These are phyloP conservation scores for Neoniphon sammara DNA, from an alignment of 2,797 vertebrate species.

Conservation along the genomic window DNA sequence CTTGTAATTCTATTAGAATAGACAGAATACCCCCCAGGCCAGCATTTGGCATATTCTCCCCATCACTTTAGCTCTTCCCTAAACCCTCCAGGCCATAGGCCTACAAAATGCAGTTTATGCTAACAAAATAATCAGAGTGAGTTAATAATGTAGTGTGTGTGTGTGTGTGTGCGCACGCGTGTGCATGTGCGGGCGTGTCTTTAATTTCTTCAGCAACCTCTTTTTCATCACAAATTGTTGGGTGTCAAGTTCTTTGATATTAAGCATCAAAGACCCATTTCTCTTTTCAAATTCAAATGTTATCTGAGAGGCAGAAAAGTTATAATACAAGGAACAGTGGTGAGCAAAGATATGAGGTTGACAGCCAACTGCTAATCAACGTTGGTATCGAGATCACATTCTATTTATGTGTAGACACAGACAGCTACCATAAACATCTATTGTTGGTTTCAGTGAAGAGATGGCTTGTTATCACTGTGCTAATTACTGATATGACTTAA, in stretches of 20 bases:
- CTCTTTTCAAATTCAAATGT: slow-evolving; percentile 72
- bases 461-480: slow-evolving; percentile 56
- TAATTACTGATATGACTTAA: slow-evolving; percentile 70
- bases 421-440: slow-evolving; percentile 60
- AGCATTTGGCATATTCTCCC: slow-evolving; percentile 74
- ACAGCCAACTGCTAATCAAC: slow-evolving; percentile 65
- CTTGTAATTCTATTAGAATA: slow-evolving; percentile 84
- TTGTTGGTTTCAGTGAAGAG: slow-evolving; percentile 41
- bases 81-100: slow-evolving; percentile 63
- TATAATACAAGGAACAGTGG: slow-evolving; percentile 47
- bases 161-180: slow-evolving; percentile 15
- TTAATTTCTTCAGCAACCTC: slow-evolving; percentile 32
- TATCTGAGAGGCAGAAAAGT: slow-evolving; percentile 55
- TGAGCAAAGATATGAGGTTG: slow-evolving; percentile 63
- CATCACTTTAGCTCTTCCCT: slow-evolving; percentile 73
- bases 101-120: slow-evolving; percentile 70
- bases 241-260: slow-evolving; percentile 57
- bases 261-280: slow-evolving; percentile 65
- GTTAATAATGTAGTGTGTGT: slow-evolving; percentile 59
- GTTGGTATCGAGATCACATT: slow-evolving; percentile 61
- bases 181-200: slow-evolving; percentile 11
- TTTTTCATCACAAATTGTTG: slow-evolving; percentile 38
- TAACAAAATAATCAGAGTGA: slow-evolving; percentile 72
- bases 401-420: slow-evolving; percentile 73
- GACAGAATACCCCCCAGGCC: slow-evolving; percentile 71